Evolutionary conservation across 35 echinoderm and acorn worm genomes (phyloP).

Genomic region (Lytechinus pictus): DNA sequence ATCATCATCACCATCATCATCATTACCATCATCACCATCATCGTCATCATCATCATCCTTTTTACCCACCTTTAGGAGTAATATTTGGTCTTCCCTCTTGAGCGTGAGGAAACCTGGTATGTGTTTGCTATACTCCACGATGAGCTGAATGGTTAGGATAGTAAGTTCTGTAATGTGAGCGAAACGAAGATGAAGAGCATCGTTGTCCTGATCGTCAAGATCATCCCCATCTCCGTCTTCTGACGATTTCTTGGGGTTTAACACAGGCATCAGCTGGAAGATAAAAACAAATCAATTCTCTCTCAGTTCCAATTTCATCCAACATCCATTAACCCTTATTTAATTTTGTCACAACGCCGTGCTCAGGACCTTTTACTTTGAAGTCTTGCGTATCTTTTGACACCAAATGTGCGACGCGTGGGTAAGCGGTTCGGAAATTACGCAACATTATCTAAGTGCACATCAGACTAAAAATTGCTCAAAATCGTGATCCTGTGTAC

Average conservation of each 20-base stretch:
- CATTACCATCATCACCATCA: not conserved
- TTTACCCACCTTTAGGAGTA: constrained; percentile 83
- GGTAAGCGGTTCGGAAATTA: too few relatives aligned
- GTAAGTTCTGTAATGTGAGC: constrained; percentile 99
- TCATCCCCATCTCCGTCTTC: not conserved
- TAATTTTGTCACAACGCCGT: too few relatives aligned
- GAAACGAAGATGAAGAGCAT: constrained; percentile 84
- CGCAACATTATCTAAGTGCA: too few relatives aligned
- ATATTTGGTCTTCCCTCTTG: constrained; percentile 92
- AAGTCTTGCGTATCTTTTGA: too few relatives aligned
- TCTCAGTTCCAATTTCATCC: too few relatives aligned
- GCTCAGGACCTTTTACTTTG: too few relatives aligned
- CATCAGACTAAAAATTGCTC: too few relatives aligned
- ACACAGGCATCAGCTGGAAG: constrained; percentile 23
- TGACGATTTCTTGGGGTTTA: not conserved
- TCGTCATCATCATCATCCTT: not conserved
- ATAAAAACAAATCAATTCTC: not conserved
- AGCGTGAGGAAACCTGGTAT: constrained; percentile 95
- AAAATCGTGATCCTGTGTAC: too few relatives aligned
- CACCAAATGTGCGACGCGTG: too few relatives aligned
- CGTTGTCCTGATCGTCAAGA: constrained; percentile 36
- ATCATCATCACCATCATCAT: not conserved
- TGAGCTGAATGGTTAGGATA: constrained; percentile 96
- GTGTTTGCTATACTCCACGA: constrained; percentile 98
- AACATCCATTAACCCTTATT: too few relatives aligned